Base-by-base conservation (phyloP, 2,797 vertebrate species). In the Cheracebus regulus region DNA sequence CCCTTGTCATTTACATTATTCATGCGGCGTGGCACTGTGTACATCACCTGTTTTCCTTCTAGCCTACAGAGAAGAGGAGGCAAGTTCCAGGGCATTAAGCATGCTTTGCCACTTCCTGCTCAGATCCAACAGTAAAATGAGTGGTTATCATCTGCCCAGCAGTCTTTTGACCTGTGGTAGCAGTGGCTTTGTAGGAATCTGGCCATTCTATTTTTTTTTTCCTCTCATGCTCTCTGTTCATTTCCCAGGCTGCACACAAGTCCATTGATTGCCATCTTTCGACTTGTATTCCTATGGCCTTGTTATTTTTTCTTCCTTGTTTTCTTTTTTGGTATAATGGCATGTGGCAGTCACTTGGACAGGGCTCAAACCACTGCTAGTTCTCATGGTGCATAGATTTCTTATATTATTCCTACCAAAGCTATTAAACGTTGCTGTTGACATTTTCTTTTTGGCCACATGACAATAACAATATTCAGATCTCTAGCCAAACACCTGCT, bases 331-430 rank as follows among this genome's bases (percentile, higher is more conserved):
- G 92, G 64, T 75, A 88, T 61, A 73, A 87, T 96, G 94, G 94
- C 93, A 95, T 90, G 94, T 97, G 97, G 36, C 96, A 97, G 93
- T 93, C 95, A 57, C 94, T 95, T 97, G 97, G 98, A 96, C 78
- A 58, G 70, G 58, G 55, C 85, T 97, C 97, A 97, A 78, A 50
- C 76, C 26, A 30, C 84, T 81, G 36, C 33, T 86, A 44, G 1
- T 50, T 81, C 75, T 78, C 72, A 88, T 94, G 88, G 50, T 93
- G 48, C 73, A 33, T 33, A 46, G 22, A 79, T 96, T 73, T 91
- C 93, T 94, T 50, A 90, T 67, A 4, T 75, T 88, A 52, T 95
- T 96, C 44, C 55, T 93, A 75, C 33, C 57, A 0, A 94, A 92
- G 97, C 72, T 96, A 96, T 92, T 97, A 94, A 94, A 95, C 41